phyloP scores from a whole-genome alignment of 1,140 invertebrate species.

The Dolichoris vasculosae region DNA sequence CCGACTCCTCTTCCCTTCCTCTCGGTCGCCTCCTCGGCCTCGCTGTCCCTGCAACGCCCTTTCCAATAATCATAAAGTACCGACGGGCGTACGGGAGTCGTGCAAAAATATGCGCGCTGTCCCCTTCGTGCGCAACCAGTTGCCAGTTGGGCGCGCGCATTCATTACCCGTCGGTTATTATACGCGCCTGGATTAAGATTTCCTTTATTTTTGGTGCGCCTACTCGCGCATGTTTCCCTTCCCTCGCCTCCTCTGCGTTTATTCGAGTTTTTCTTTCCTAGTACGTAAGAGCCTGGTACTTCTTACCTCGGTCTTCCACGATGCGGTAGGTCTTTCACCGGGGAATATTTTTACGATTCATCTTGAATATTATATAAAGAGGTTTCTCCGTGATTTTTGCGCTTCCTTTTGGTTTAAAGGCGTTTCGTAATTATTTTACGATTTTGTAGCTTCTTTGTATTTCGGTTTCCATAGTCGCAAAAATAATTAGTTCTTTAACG shows the following conservation, averaged over 20 bases:
- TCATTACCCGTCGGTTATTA: conserved; percentile 47
- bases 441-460: conserved; percentile 2
- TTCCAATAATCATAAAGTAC: conserved; percentile 67
- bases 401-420: background rate
- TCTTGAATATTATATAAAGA: background rate
- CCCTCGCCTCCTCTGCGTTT: background rate
- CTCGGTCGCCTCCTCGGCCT: conserved; percentile 44
- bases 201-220: conserved; percentile 17
- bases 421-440: too few species aligned
- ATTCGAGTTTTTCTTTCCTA: conserved; percentile 30
- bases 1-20: background rate
- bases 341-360: background rate
- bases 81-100: conserved; percentile 14
- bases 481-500: background rate
- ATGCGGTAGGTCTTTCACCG: conserved; percentile 18
- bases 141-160: conserved; percentile 41
- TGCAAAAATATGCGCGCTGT: background rate
- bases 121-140: background rate
- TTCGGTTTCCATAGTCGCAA: background rate
- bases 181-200: conserved; percentile 32
- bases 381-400: background rate
- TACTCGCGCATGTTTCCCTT: too few species aligned
- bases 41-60: conserved; percentile 58
- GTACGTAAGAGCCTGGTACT: background rate
- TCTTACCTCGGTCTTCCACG: background rate